Evolutionary conservation across 53 echinoderm and acorn worm genomes (phyloP).

Genomic region (Henricia sp.): DNA sequence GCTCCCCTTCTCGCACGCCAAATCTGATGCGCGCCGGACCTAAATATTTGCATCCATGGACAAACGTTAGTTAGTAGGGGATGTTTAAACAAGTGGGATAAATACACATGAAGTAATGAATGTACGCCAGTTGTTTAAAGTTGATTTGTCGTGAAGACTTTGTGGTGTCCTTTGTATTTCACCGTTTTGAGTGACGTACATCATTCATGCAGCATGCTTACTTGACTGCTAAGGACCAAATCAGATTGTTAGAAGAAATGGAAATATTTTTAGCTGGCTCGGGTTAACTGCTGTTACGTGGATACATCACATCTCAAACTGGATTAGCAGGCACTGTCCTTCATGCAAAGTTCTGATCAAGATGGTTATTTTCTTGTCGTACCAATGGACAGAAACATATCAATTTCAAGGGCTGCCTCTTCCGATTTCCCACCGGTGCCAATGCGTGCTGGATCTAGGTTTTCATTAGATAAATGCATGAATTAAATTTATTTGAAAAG

Average conservation of each 20-base stretch:
- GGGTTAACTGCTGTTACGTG: no score
- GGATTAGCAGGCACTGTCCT: no score
- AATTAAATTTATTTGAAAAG: no score
- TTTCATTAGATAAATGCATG: not conserved
- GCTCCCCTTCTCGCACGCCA: conserved; percentile 62
- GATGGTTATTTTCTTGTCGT: no score
- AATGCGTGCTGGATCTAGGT: conserved; percentile 86
- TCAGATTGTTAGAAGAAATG: no score
- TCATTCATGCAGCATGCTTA: not conserved
- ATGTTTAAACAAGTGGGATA: not conserved
- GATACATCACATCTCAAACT: no score
- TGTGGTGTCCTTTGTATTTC: not conserved
- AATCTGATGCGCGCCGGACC: conserved; percentile 77
- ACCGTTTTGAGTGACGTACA: not conserved
- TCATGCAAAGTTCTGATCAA: no score
- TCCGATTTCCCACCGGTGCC: conserved; percentile 65
- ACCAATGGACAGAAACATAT: conserved; percentile 95
- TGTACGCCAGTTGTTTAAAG: not conserved
- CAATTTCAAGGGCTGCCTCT: conserved; percentile 70
- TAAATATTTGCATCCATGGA: conserved; percentile 36
- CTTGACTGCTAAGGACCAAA: not conserved
- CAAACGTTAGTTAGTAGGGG: not conserved
- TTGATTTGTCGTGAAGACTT: not conserved
- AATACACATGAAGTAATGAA: not conserved
- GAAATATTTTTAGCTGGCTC: no score